Evolutionary conservation across 2,113 vertebrate genomes (phyloP), one percentile per base, ranked within the genome.

Genomic region (Boulengeromyrus knoepffleri): DNA sequence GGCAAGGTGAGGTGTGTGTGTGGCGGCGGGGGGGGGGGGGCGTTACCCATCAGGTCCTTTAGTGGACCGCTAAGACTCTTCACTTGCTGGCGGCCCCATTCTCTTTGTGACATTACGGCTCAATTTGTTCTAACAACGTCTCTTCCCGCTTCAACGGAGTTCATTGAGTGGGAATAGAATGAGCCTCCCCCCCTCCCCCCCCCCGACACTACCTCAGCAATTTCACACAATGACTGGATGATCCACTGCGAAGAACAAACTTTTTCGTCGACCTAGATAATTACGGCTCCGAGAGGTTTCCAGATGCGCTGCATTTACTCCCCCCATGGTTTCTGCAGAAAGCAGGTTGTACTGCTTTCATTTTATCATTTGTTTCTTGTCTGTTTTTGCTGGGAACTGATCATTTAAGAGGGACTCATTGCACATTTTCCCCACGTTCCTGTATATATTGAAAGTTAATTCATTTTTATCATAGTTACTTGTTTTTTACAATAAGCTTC

Each of bases 121-220:
- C 86, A 88, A 56, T 88, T 88, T 88, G 86, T 88, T 58, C 31
- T 56, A 88, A 56, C 42, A 50, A 86, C n/a, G 46, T 45, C 12
- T 88, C 52, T 56, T 21, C 87, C 87, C 3, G 87, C 27, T 56
- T 42, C 52, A 58, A 39, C 2, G 5, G 47, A 58, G 87, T 58
- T 15, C 39, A n/a, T 52, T 42, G 86, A 56, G 27, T 39, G 27
- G 8, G 53, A 58, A 39, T 9, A 52, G n/a, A 49, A 50, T 31
- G 49, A 86, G n/a, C 4, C 85, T 1, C 1, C 49, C 3, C 50
- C 50, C 27, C 46, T 27, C 47, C 49, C 46, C 46, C 24, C 85
- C 6, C 36, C 15, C 52, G 3, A 8, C 36, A 45, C 52, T 21
- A 62, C 85, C n/a, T 87, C 85, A 87, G 85, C 85, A 53, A 87